Base-by-base conservation (phyloP, 2,888 invertebrate genomes). In the Linnaemya vulpina region DNA sequence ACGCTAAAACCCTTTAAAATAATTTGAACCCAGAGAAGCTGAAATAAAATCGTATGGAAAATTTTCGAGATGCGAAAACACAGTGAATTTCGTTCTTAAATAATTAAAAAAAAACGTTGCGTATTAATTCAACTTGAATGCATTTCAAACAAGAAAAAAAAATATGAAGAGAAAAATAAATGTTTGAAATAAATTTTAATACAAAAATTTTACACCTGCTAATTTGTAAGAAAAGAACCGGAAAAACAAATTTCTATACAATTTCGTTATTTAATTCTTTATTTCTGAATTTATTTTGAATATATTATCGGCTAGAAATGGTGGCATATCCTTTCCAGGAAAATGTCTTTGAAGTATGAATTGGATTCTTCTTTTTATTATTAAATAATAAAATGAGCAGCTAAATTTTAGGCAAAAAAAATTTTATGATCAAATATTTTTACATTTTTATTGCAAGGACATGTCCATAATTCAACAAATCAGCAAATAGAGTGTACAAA, bases 1-100 rank as follows among this genome's bases (percentile, higher is more conserved):
- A 58, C 30, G 58, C 3, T 30, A 30, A 30, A 30, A 58, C 30
- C 30, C 30, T 30, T 58, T 58, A 30, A 58, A 30, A 30, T 58
- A 30, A 58, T 58, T 30, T 30, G 30, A 58, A 30, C 7, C 30
- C 58, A 58, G 58, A 30, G 30, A 58, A 8, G 58, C 58, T 30
- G 25, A 58, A 58, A 58, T 58, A 8, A 58, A 30, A 30, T 7
- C 0, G n/a, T 30, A n/a, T 30, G 8, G 4, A 55, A 25, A 25
- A 25, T 55, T 55, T 15, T 30, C 22, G n/a, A 30, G 30, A 58
- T 30, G 22, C 11, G 4, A 30, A 58, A 58, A 13, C 7, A 58
- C n/a, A 22, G n/a, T 22, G 58, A 55, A 55, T 7, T 15, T 55
- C 13, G 1, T 13, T 13, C 3, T 53, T 13, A 4, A 53, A 22